Evolutionary conservation across 2,113 vertebrate species (phyloP), one percentile per base, ranked within the genome.

Genomic region (Chaetops frenatus): DNA sequence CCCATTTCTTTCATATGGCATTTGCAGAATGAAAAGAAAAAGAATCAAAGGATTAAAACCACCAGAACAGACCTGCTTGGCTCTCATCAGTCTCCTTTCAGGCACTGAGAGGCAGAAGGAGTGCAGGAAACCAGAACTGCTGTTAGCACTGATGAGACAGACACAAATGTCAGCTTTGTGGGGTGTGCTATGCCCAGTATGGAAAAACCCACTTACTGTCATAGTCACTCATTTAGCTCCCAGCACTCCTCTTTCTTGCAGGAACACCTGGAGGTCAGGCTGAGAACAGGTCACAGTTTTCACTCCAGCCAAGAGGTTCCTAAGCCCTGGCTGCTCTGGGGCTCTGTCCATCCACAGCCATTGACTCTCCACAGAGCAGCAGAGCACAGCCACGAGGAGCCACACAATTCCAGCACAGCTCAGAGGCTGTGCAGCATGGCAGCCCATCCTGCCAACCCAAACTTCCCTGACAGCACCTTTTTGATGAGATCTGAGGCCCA

Each of bases 1-100:
- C 69, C 45, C 22, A 80, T 81, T 85, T 66, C 58, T 92, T 82
- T 90, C 48, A 58, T 25, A 38, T 5, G 25, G 25, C n/a, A 60
- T 89, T 87, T 91, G 20, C 65, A 88, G 81, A 67, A 83, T 15
- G n/a, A 85, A 87, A 88, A 91, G 51, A 72, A 67, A 76, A 61
- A 62, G 47, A 83, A 66, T 74, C 65, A 91, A 82, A 76, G 42
- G 28, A 50, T 82, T 87, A 70, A 90, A 87, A 91, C 22, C 65
- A 88, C 36, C 20, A 38, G 69, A 83, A 50, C n/a, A 81, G 54
- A 73, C 22, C 77, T 53, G 27, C 71, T 78, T 87, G 67, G 38
- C n/a, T 94, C 82, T 65, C 18, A 2, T 57, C 47, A 74, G 35
- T 42, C 60, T 67, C 21, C 40, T 88, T 93, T 72, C 64, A 84